Evolutionary conservation across 2,113 vertebrate genomes (phyloP), one percentile per base, ranked within the genome.

Genomic region (Hypanus sabinus): DNA sequence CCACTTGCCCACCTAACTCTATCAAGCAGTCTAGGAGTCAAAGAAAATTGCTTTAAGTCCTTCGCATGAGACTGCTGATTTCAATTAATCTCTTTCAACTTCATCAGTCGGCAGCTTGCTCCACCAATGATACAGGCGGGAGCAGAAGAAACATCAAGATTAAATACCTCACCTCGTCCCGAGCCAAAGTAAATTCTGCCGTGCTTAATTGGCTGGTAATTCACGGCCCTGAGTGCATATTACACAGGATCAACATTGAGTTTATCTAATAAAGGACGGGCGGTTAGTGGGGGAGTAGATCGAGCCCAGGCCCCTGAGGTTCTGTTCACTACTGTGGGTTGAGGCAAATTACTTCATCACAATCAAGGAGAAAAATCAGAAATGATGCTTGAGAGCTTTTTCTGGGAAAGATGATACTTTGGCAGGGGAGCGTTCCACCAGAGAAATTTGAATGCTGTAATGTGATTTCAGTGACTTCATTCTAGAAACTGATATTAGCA

Each of bases 231-330:
- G 65, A 90, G 85, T 90, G 85, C 30, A 90, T 68, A 90, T 65
- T 90, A 65, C 33, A 16, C 85, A 90, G 85, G 85, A 90, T 90
- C 85, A 90, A 90, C 60, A 65, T 90, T 0, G 30, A 65, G 85
- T 90, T 90, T 90, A 90, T 90, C 85, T 90, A 90, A 90, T 90
- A 90, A 90, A 90, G n/a, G 18, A 20, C 62, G 60, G 85, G 62
- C 5, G 60, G 57, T 65, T 90, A 65, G 60, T 12, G 20, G 71
- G 18, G 65, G 5, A 5, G 14, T 1, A 68, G 81, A 85, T 65
- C 20, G 85, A 8, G 60, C 27, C 1, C 14, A 33, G 85, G 60
- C 16, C n/a, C 71, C 14, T 14, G 55, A 65, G 81, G 85, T 65
- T 68, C 14, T 90, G 60, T 16, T 65, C 18, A 90, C n/a, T 12